A percentile compares a stretch with the other conserved stretches of the same genome.
These are phyloP conservation scores for Chelonus formosanus DNA, from an alignment of 2,888 invertebrate genomes.

Conservation along the genomic window DNA sequence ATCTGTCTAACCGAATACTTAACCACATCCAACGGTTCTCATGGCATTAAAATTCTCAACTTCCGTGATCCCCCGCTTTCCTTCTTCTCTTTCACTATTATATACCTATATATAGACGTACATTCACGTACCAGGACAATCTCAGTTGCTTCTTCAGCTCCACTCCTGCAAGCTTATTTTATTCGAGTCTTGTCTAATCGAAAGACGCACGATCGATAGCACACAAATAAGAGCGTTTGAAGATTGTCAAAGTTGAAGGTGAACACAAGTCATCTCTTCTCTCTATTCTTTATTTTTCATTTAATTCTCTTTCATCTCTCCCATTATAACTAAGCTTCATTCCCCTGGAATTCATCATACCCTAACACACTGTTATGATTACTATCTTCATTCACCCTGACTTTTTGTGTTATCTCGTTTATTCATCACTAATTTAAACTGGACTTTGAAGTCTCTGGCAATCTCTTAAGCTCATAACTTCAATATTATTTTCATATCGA, in stretches of 20 bases:
- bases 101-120: constrained; percentile 9
- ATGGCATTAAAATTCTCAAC: constrained; percentile 40
- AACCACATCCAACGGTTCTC: constrained; percentile 21
- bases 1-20: constrained; percentile 35
- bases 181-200: constrained; percentile 32
- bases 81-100: constrained; percentile 10
- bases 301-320: constrained; percentile 10
- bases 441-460: constrained; percentile 5
- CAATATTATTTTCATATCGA: background rate
- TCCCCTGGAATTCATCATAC: constrained; percentile 21
- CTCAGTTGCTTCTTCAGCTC: too few relatives aligned
- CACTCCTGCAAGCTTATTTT: too few relatives aligned
- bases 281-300: background rate
- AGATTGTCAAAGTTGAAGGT: constrained; percentile 26
- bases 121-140: too few relatives aligned
- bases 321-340: background rate
- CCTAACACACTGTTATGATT: constrained; percentile 25
- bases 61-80: constrained; percentile 35
- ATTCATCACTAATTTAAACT: constrained; percentile 25
- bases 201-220: constrained; percentile 42
- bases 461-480: constrained; percentile 9
- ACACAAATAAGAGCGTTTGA: constrained; percentile 35
- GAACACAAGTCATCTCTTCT: constrained; percentile 27
- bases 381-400: constrained; percentile 28
- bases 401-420: constrained; percentile 22